These are phyloP conservation scores for Tromatobia lineatoria DNA, from an alignment of 2,888 invertebrate species.

Conservation along the genomic window DNA sequence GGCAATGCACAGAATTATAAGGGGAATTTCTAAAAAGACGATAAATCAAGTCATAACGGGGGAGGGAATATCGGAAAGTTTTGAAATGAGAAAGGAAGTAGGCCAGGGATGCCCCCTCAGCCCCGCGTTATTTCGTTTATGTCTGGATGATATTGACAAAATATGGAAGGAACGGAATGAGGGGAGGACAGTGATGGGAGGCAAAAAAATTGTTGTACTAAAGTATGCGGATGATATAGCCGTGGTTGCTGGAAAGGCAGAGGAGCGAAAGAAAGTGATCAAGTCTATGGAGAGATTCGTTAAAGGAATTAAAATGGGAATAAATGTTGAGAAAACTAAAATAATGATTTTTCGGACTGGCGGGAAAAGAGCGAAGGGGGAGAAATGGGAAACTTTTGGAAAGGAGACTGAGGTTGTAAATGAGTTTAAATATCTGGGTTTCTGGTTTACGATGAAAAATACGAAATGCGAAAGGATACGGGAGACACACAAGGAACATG, in stretches of 20 bases:
- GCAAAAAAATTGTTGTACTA: neutral
- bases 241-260: neutral
- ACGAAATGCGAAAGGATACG: too few relatives aligned
- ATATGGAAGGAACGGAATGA: neutral
- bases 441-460: neutral
- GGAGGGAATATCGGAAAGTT: neutral
- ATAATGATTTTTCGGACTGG: neutral
- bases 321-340: neutral
- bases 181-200: neutral
- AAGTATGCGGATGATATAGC: slow-evolving; percentile 1
- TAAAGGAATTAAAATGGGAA: neutral
- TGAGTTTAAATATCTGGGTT: neutral
- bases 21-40: neutral
- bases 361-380: neutral
- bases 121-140: neutral
- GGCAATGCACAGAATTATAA: neutral
- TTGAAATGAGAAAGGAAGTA: neutral
- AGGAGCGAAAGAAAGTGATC: neutral
- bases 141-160: neutral
- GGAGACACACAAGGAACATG: neutral
- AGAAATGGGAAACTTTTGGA: neutral
- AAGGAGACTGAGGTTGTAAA: neutral
- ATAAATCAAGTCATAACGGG: neutral
- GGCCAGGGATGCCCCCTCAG: neutral
- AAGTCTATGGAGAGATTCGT: neutral